Evolutionary conservation across 2,888 invertebrate species (phyloP), one percentile per base, ranked within the genome.

Genomic region (Smittia sp.): DNA sequence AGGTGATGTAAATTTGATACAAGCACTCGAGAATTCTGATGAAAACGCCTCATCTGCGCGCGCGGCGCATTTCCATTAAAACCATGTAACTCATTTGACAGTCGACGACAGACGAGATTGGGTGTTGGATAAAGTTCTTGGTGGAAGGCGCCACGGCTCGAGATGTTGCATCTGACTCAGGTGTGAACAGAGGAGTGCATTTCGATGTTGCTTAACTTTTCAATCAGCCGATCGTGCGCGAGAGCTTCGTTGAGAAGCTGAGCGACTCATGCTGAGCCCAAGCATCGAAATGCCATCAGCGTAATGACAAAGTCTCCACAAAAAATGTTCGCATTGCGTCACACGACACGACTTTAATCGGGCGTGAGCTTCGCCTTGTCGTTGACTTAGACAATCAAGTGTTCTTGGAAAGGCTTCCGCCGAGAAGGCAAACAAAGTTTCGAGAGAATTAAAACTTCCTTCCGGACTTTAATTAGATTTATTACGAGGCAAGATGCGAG

Each of bases 381-480:
- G 46, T 46, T n/a, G 46, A 46, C 11, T 7, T 13, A 46, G 15
- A 13, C 46, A 46, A 13, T 13, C 2, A 46, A 46, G 15, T 32
- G 15, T 46, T 46, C 46, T 46, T 46, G 11, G 7, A 58, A n/a
- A 46, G 2, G 15, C 15, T 46, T 46, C 46, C 15, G 58, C 15
- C 27, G 22, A 27, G 27, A 25, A 27, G 25, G 63, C 25, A 63
- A 27, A 63, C 27, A 63, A 63, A 22, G 27, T 63, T 24, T 27
- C 11, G 11, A 63, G 13, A 63, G 27, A 63, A 63, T 63, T 63
- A 63, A 63, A 63, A 63, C 27, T 63, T 63, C 25, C 63, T 63
- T 63, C 63, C 63, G 63, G 25, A 27, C 63, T 27, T 58, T 63
- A 63, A 63, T 63, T 63, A 63, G 63, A 63, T 63, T 63, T 63